These are phyloP conservation scores for Drosophila micromelanica DNA, from an alignment of 1,140 invertebrate genomes.

Conservation along the genomic window DNA sequence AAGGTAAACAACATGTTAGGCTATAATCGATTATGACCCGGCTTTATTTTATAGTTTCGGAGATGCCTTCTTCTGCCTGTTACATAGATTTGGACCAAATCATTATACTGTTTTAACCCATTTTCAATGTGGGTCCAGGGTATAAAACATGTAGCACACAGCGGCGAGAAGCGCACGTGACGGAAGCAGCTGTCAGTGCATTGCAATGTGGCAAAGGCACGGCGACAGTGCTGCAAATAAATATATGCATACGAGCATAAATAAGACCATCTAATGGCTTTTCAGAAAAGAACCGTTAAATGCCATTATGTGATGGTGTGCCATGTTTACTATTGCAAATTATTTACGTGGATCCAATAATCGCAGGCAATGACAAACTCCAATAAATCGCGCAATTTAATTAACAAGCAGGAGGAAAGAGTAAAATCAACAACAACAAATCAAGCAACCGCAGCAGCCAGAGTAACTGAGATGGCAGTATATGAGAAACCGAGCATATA, in stretches of 20 bases:
- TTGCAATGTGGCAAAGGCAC: slow-evolving; percentile 16
- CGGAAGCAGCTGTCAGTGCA: slow-evolving; percentile 46
- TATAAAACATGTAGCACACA: slow-evolving; percentile 32
- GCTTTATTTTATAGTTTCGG: neutral
- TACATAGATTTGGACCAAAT: too few species aligned
- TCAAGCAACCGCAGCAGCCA: neutral
- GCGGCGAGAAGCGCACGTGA: slow-evolving; percentile 20
- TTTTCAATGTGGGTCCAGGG: neutral
- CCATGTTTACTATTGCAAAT: slow-evolving; percentile 21
- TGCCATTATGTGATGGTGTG: slow-evolving; percentile 20
- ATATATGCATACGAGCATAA: slow-evolving; percentile 12
- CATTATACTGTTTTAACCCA: neutral
- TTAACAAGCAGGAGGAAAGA: slow-evolving; percentile 38
- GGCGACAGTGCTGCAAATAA: slow-evolving; percentile 28
- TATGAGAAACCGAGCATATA: slow-evolving; percentile 63
- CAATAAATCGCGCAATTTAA: slow-evolving; percentile 53
- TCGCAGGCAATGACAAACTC: slow-evolving; percentile 30
- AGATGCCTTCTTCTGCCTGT: too few species aligned
- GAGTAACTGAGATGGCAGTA: slow-evolving; percentile 16
- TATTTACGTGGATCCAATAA: slow-evolving; percentile 23
- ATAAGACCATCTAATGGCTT: slow-evolving; percentile 39
- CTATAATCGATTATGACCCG: too few species aligned
- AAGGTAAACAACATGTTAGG: too few species aligned
- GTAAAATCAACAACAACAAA: slow-evolving; percentile 26
- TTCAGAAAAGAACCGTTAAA: slow-evolving; percentile 28